Evolutionary conservation across 2,888 invertebrate species (phyloP).

Genomic region (Beris chalybata): DNA sequence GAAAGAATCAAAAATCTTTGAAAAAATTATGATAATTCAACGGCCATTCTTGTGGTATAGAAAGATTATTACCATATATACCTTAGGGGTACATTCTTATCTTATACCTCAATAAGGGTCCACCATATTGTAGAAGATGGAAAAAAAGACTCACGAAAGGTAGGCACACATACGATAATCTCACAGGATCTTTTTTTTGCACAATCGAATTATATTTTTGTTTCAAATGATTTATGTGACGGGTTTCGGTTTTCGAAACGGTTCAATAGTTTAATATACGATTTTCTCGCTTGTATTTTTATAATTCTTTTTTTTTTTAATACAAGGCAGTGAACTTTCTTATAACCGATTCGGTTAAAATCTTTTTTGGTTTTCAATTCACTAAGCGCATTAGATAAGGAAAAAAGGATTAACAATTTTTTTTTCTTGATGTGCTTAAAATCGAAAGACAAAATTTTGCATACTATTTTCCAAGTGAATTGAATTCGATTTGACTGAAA

Average conservation of each 20-base stretch:
- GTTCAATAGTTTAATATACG: no score
- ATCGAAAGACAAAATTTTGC: constrained; percentile 14
- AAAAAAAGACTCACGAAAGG: constrained; percentile 1
- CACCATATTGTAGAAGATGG: constrained; percentile 6
- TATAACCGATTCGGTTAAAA: constrained; percentile 6
- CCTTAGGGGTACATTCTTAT: constrained; percentile 31
- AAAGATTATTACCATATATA: constrained; percentile 27
- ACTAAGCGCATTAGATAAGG: no score
- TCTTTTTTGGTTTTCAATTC: background rate
- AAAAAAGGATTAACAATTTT: constrained; percentile 1
- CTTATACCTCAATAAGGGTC: constrained; percentile 27
- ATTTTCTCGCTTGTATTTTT: no score
- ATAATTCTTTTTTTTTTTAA: constrained; percentile 13
- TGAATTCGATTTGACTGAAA: constrained; percentile 22
- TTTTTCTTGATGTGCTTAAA: background rate
- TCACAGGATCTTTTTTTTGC: constrained; percentile 16
- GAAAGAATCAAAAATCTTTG: constrained; percentile 9
- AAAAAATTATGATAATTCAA: constrained; percentile 29
- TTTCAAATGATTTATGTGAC: constrained; percentile 38
- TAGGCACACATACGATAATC: background rate
- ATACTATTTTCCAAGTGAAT: constrained; percentile 14
- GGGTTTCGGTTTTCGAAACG: constrained; percentile 14
- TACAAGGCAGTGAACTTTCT: constrained; percentile 1
- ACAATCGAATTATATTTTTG: constrained; percentile 28
- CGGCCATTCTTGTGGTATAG: constrained; percentile 28